Conservation (phyloP, 30 jellyfish, hydroid and myxozoan genomes). For the Catostylus mosaicus region DNA sequence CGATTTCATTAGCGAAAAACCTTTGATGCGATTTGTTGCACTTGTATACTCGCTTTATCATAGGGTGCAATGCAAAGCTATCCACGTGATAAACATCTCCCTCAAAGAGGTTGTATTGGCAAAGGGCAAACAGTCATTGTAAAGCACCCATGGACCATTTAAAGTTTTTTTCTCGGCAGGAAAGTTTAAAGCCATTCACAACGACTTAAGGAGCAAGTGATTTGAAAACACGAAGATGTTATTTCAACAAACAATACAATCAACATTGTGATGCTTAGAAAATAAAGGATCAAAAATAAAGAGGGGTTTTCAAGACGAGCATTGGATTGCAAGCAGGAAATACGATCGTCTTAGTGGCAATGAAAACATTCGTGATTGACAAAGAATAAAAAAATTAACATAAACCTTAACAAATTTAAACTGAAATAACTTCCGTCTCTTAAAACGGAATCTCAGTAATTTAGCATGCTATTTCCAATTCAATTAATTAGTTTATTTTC, state of each 20-base stretch:
- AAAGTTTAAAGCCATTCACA: no score
- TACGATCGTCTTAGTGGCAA: not conserved
- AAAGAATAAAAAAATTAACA: not conserved
- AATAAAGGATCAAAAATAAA: not conserved
- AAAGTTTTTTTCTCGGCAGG: no score
- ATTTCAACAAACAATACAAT: not conserved
- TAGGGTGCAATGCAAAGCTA: no score
- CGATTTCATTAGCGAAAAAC: no score
- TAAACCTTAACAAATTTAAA: not conserved
- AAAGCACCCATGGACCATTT: no score
- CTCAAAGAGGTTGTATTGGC: no score
- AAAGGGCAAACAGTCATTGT: no score
- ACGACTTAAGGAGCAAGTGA: no score
- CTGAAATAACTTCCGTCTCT: not conserved
- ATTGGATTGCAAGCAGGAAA: conserved; percentile 9
- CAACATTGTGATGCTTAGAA: not conserved
- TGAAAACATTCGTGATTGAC: conserved; percentile 4
- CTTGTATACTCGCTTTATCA: no score
- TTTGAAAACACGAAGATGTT: not conserved
- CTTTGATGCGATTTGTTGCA: no score
- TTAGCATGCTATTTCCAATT: not conserved
- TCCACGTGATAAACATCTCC: no score
- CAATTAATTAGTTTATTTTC: not conserved
- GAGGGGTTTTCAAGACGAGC: no score
- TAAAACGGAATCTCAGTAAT: not conserved